phyloP scores from a whole-genome alignment of 2,888 invertebrate genomes.

The Steinernema scapterisci region DNA sequence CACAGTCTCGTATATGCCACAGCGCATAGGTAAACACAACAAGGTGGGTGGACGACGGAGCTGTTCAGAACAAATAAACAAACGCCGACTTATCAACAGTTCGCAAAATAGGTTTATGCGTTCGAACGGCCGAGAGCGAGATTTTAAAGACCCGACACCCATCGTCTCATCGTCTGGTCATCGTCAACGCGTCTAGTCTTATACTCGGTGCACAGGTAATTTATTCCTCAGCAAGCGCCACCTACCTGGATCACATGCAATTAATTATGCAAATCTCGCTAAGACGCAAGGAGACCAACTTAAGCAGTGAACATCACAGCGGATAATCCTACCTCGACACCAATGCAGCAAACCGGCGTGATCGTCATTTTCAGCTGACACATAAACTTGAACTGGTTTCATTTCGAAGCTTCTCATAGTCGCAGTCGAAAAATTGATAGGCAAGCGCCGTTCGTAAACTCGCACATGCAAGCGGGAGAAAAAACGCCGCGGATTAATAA shows the following conservation, averaged over 20 bases:
- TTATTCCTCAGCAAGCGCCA: neutral
- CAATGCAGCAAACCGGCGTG: neutral
- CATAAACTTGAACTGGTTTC: neutral
- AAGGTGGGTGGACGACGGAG: no score
- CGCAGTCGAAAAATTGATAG: constrained; percentile 1
- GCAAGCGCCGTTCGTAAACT: neutral
- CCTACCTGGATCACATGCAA: neutral
- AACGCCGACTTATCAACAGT: neutral
- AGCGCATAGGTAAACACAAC: neutral
- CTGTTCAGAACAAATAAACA: neutral
- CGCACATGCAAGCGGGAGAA: neutral
- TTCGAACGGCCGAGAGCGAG: no score
- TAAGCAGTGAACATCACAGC: neutral
- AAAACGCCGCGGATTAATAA: constrained; percentile 23
- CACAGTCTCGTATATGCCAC: no score
- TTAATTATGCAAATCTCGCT: constrained; percentile 3
- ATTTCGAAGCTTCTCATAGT: neutral
- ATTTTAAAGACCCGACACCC: no score
- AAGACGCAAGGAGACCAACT: neutral
- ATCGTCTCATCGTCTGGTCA: no score
- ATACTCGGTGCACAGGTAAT: no score
- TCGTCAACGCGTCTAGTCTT: no score
- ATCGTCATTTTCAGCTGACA: neutral
- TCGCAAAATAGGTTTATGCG: no score
- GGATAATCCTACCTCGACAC: constrained; percentile 26